Base-by-base conservation (phyloP, 1,140 invertebrate genomes). In the Choristoneura fumiferana region DNA sequence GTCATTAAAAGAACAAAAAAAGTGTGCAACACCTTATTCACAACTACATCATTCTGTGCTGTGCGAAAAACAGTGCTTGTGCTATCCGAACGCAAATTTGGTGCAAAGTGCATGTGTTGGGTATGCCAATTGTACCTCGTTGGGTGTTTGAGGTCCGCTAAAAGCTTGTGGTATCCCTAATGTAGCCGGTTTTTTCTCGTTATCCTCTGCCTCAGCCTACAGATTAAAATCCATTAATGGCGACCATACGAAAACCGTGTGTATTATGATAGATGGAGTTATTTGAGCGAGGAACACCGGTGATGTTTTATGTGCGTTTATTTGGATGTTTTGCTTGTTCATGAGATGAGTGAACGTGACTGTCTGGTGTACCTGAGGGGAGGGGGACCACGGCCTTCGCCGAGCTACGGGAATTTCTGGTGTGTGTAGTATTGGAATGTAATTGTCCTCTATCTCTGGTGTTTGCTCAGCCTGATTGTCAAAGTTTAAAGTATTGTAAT, bases 401-500 rank as follows among this genome's bases (percentile, higher is more conserved):
- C 81, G 83, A 39, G 77, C 81, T 40, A 71, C 65, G 33, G 60
- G 54, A 57, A 57, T 64, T 38, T 79, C 69, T 58, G 76, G 66
- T 73, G 72, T 76, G 58, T 84, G 69, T 72, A 88, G 67, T 69
- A 76, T 88, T 34, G 85, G 81, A 72, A 74, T 82, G 62, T 73
- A 85, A 67, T 70, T 75, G 53, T 84, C 81, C 56, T 86, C 83
- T 63, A 83, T 67, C 59, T 88, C 85, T 56, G 85, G 81, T 63
- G 71, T 77, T 71, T 88, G 85, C 79, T 88, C 83, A 29, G 80
- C 85, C 85, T 88, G 63, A 73, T 75, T 14, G 68, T 62, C 34
- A 73, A 66, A 36, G 54, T 36, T 60, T 49, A 60, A 33, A 65
- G 8, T 34, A 33, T 49, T 49, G 18, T 49, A 29, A 29, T 22